These are phyloP conservation scores for Catharus bicknelli DNA, from an alignment of 2,113 vertebrate species.

Conservation along the genomic window DNA sequence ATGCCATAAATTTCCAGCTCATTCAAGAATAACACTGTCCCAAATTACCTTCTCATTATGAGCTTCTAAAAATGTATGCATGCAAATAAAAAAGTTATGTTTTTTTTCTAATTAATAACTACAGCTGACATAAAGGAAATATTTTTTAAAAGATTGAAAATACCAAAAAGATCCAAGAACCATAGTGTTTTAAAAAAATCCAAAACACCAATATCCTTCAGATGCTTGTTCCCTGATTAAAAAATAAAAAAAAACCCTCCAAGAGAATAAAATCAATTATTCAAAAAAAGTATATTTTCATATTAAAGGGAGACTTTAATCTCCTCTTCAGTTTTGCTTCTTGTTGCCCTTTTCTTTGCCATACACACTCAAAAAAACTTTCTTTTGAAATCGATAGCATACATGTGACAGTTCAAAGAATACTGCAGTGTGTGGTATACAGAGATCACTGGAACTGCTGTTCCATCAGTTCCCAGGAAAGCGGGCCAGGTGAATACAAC, in stretches of 20 bases:
- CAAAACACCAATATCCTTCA: neutral
- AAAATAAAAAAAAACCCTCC: neutral
- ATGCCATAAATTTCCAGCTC: slow-evolving; percentile 3
- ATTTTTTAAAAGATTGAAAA: neutral
- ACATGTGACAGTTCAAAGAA: neutral
- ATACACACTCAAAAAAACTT: neutral
- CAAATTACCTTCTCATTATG: slow-evolving; percentile 6
- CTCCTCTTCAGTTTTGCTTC: neutral
- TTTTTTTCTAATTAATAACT: neutral
- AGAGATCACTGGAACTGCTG: neutral
- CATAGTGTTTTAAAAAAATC: neutral
- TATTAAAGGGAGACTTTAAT: neutral
- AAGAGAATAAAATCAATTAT: neutral
- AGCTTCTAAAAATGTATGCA: neutral
- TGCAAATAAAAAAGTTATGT: neutral
- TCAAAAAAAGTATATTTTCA: neutral
- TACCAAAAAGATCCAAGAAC: neutral
- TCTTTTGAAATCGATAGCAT: neutral
- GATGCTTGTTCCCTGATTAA: neutral
- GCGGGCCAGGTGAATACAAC: neutral
- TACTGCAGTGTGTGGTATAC: neutral
- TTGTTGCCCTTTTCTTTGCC: neutral
- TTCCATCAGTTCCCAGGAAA: neutral
- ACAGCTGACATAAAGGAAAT: neutral
- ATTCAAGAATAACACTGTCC: neutral